These are phyloP conservation scores for Celastrina argiolus DNA, from an alignment of 2,888 invertebrate genomes.

Conservation along the genomic window DNA sequence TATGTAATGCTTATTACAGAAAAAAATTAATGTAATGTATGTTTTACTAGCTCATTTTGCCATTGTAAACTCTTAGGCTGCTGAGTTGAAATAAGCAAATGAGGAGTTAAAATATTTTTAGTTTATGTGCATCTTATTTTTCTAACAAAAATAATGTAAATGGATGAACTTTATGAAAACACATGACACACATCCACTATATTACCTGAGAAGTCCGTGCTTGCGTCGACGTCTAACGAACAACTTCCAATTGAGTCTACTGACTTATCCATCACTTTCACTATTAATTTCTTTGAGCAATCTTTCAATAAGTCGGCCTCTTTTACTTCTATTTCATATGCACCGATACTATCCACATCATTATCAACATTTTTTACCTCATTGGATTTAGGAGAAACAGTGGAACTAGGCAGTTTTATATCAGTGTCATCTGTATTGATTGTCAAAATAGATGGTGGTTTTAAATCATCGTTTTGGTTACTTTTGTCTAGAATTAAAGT, in stretches of 20 bases:
- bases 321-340: slow-evolving; percentile 69
- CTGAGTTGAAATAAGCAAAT: neutral
- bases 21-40: neutral
- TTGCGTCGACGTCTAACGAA: slow-evolving; percentile 89
- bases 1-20: neutral
- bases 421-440: slow-evolving; percentile 70
- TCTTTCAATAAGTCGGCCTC: slow-evolving; percentile 62
- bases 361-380: slow-evolving; percentile 44
- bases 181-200: slow-evolving; percentile 41
- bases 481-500: slow-evolving; percentile 69
- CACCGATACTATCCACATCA: slow-evolving; percentile 66
- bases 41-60: neutral
- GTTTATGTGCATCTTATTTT: neutral
- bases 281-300: slow-evolving; percentile 57
- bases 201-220: slow-evolving; percentile 86
- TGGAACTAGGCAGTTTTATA: slow-evolving; percentile 66
- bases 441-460: slow-evolving; percentile 61
- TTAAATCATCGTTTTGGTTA: slow-evolving; percentile 42
- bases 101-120: neutral
- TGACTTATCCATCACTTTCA: slow-evolving; percentile 84
- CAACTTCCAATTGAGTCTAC: slow-evolving; percentile 92
- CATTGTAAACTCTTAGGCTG: neutral
- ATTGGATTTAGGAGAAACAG: slow-evolving; percentile 63
- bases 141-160: neutral
- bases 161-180: slow-evolving; percentile 25